Conservation (phyloP, 2,888 invertebrate genomes). For the Agelastica alni region DNA sequence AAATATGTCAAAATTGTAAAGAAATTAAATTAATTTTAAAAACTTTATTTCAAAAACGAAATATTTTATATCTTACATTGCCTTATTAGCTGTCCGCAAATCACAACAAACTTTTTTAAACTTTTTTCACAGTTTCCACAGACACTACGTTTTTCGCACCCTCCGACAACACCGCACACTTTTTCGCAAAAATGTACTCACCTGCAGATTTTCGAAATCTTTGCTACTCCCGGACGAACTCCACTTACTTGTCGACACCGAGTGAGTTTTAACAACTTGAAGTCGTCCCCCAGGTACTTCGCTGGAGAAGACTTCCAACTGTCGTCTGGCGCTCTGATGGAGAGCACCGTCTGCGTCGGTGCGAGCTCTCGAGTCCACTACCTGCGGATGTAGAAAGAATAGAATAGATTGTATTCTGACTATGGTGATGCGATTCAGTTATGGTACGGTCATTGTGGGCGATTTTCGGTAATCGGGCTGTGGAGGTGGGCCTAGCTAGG, state of each 20-base stretch:
- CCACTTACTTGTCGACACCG: conserved; percentile 53
- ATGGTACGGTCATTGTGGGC: conserved; percentile 13
- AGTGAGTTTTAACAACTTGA: conserved; percentile 71
- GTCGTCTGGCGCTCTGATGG: conserved; percentile 60
- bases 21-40: too few species aligned
- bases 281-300: conserved; percentile 70
- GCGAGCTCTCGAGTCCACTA: conserved; percentile 61
- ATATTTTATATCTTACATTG: too few species aligned
- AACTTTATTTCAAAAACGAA: too few species aligned
- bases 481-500: not conserved
- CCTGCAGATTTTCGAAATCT: conserved; percentile 54
- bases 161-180: not conserved
- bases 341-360: conserved; percentile 60
- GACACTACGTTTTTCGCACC: too few species aligned
- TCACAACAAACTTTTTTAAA: too few species aligned
- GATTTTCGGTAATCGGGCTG: conserved; percentile 6
- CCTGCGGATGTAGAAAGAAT: conserved; percentile 49
- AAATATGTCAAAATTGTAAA: too few species aligned
- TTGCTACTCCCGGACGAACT: conserved; percentile 20
- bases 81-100: too few species aligned
- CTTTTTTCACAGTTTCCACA: too few species aligned
- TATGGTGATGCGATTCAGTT: conserved; percentile 9
- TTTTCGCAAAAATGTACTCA: conserved; percentile 33
- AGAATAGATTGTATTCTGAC: conserved; percentile 13
- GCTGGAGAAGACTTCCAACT: conserved; percentile 72